Base-by-base conservation (phyloP, 2,888 invertebrate genomes). In the Drosophila histrio region DNA sequence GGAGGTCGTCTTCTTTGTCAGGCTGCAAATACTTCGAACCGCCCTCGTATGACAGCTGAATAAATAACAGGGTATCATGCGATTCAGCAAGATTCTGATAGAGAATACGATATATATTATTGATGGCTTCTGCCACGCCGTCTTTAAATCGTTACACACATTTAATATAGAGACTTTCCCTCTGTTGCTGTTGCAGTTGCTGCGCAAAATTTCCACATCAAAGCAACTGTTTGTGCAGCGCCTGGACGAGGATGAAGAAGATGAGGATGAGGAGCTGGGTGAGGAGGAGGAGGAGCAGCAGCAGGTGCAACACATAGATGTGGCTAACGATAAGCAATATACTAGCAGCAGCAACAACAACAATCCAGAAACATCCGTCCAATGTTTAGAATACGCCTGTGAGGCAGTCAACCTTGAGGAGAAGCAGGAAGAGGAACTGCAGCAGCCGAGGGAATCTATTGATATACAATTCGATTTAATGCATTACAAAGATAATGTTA, bases 391-490 rank as follows among this genome's bases (percentile, higher is more conserved):
- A 38, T 38, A 64, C 19, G 71, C 70, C 67, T 41, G 34, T 28
- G 80, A 82, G 11, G 64, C 64, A n/a, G 21, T n/a, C 46, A 30
- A 38, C 22, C 15, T 22, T 54, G 7, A 72, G 71, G 44, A 79
- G 11, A 56, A 74, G 36, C 69, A 75, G 46, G 49, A 66, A 19
- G 24, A 53, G 13, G 32, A 43, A 65, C 34, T 72, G 72, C 44
- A 75, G 21, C 65, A 77, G 36, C 71, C 70, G 49, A 59, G 66
- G 13, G 2, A 19, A 2, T 26, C 57, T 1, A 15, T 54, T 0
- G 26, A 43, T 24, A 61, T 91, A 36, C 86, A 90, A 6, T 91
- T 91, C 52, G 91, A 92, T 61, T 89, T 90, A 62, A 89, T 91
- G 53, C 89, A 88, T 44, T 91, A 89, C 61, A 89, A 88, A 59